A percentile compares a stretch with the other conserved stretches of the same genome.
phyloP scores from a whole-genome alignment of 2,888 invertebrate species.

The Unio delphinus region DNA sequence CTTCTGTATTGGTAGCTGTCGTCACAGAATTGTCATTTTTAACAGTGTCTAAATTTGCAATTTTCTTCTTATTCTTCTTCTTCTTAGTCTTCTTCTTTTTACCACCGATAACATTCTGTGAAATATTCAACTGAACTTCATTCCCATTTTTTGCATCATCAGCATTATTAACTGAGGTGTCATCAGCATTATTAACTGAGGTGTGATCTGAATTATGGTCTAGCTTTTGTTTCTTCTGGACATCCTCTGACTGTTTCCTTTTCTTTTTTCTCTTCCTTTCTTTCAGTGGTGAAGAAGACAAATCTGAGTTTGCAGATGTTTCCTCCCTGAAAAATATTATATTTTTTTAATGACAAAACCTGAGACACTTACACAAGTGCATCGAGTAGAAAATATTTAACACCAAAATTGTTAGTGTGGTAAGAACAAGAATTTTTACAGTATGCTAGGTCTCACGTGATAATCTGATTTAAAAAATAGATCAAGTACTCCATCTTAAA shows the following conservation, averaged over 20 bases:
- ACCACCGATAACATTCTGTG: neutral
- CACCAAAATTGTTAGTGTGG: too few species aligned
- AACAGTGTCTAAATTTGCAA: conserved; percentile 2
- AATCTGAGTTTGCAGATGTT: neutral
- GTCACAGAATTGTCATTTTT: conserved; percentile 3
- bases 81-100: conserved; percentile 22
- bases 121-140: neutral
- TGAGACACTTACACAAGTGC: too few species aligned
- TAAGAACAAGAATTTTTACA: too few species aligned
- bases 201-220: neutral
- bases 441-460: too few species aligned
- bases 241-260: neutral
- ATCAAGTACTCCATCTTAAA: too few species aligned
- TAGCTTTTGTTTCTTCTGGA: neutral
- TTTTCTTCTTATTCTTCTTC: conserved; percentile 7
- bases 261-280: conserved; percentile 1
- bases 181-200: neutral
- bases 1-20: neutral
- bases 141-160: neutral
- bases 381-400: too few species aligned
- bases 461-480: too few species aligned
- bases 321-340: neutral
- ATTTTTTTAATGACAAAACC: too few species aligned
- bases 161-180: neutral
- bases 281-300: neutral